phyloP scores from a whole-genome alignment of 2,113 vertebrate genomes.

The Sylvilagus bachmani region DNA sequence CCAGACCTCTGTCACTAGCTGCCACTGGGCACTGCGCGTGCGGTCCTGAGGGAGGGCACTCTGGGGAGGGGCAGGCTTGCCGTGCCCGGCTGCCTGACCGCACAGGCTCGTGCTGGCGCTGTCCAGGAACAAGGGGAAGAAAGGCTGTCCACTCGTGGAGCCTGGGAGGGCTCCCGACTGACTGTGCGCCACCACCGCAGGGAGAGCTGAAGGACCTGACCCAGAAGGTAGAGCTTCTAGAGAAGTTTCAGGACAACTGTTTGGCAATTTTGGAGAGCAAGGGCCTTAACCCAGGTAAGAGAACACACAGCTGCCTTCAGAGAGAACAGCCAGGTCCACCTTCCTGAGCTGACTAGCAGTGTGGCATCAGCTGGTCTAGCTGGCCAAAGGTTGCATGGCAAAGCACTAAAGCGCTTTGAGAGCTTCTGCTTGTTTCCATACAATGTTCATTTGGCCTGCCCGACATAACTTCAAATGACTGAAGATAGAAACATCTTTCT shows the following conservation, averaged over 20 bases:
- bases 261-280: conserved; percentile 86
- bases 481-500: neutral
- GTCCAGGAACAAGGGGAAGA: neutral
- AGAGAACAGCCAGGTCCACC: accelerated
- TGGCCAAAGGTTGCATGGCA: neutral
- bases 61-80: neutral
- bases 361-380: neutral
- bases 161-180: neutral
- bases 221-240: conserved; percentile 85
- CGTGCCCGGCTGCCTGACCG: accelerated
- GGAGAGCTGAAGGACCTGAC: conserved; percentile 83
- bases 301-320: neutral
- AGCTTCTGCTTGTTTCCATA: neutral
- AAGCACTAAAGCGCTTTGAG: neutral
- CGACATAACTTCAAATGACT: neutral
- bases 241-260: conserved; percentile 86
- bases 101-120: neutral
- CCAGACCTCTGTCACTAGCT: neutral
- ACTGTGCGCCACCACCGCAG: conserved; percentile 61
- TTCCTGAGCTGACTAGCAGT: neutral
- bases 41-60: neutral
- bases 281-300: conserved; percentile 86
- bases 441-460: neutral
- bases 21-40: neutral
- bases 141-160: neutral